Evolutionary conservation across 2,797 vertebrate species (phyloP), one percentile per base, ranked within the genome.

Genomic region (Acestrorhynchus altus): DNA sequence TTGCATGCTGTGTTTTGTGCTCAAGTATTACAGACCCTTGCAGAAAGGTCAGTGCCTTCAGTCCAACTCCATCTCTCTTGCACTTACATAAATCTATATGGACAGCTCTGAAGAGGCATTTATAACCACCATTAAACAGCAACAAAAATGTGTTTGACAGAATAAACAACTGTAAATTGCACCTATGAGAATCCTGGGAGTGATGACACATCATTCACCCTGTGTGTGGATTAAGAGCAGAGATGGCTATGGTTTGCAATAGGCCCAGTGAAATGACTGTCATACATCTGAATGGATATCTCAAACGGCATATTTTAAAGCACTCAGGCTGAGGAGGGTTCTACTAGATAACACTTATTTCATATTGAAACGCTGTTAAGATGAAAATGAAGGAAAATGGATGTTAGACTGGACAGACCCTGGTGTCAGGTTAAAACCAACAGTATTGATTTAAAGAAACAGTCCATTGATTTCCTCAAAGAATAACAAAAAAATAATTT

Each of bases 31-130:
- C 60, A 65, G 42, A 67, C 20, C 26, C 2, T 20, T 44, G 16
- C 24, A 67, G 68, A 81, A 70, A 78, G 80, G 80, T 81, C 70
- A 74, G 65, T 70, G 59, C 51, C 42, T 56, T 46, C 40, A 61
- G 15, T 61, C 56, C 54, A 68, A 54, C 46, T 44, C 46, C 44
- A 31, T 67, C 15, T 67, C 24, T 26, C 42, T 10, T 26, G 44
- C 42, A 56, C 35, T 44, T 42, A 65, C 26, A 75, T n/a, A 75
- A 56, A 78, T 71, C 66, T 75, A 64, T 72, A 82, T 51, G 51
- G 72, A 71, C 71, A 78, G 68, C 60, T 67, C 56, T 47, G 59
- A 13, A 44, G 59, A 49, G 20, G 59, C 46, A 63, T 52, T 74
- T 28, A 42, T 65, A 26, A 39, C 31, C 35, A 42, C 11, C n/a